phyloP scores from a whole-genome alignment of 2,797 vertebrate species.

The Brachymystax lenok region DNA sequence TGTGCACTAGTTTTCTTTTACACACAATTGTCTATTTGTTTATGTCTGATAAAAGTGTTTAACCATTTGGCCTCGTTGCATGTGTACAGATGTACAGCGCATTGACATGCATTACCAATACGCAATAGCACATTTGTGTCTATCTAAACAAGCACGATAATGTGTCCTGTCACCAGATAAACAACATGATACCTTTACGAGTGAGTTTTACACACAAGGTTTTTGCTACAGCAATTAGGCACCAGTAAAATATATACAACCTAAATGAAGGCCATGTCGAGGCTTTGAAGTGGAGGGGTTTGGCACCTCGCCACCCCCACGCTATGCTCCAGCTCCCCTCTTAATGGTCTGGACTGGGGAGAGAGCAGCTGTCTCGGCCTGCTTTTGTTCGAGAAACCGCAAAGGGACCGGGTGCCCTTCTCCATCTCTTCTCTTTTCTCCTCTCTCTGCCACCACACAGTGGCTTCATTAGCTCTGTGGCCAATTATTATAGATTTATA shows the following conservation, averaged over 20 bases:
- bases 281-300: conserved; percentile 60
- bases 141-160: not conserved
- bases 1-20: not conserved
- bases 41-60: conserved; percentile 33
- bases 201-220: conserved; percentile 45
- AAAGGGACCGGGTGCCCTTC: conserved; percentile 48
- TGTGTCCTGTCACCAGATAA: conserved; percentile 49
- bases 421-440: conserved; percentile 1
- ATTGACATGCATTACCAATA: conserved; percentile 55
- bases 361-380: conserved; percentile 64
- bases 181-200: conserved; percentile 9
- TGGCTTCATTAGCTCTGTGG: conserved; percentile 44
- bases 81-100: conserved; percentile 24
- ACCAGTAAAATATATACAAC: conserved; percentile 47
- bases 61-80: conserved; percentile 38
- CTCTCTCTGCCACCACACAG: conserved; percentile 47
- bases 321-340: conserved; percentile 33
- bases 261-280: conserved; percentile 44
- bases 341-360: conserved; percentile 59
- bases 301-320: conserved; percentile 68
- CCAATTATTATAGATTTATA: conserved; percentile 42
- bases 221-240: conserved; percentile 43
- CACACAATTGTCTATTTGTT: conserved; percentile 48
- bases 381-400: conserved; percentile 65
- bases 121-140: conserved; percentile 41